A percentile compares a stretch with the other conserved stretches of the same genome.
phyloP scores from a whole-genome alignment of 2,113 vertebrate species.

The Falco punctatus region DNA sequence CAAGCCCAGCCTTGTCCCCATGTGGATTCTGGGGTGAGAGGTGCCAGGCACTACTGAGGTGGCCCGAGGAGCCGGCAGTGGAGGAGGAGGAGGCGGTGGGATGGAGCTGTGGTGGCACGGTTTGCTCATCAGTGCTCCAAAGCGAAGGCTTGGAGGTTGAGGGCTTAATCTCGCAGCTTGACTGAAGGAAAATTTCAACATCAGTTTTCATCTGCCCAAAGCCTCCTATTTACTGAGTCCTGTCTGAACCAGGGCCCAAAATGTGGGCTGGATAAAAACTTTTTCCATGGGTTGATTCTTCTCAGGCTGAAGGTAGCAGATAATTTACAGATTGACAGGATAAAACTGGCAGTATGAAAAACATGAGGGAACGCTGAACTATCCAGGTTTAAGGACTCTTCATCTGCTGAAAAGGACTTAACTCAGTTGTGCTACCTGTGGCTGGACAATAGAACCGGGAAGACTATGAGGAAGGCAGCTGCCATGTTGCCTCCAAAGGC shows the following conservation, averaged over 20 bases:
- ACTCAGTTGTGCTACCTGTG: neutral
- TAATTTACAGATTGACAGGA: neutral
- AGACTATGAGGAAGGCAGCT: neutral
- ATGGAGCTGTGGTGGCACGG: fast-evolving
- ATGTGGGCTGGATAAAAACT: neutral
- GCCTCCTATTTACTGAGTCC: neutral
- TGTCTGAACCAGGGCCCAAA: fast-evolving
- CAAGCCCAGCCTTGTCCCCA: fast-evolving
- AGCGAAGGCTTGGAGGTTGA: fast-evolving
- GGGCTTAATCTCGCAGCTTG: neutral
- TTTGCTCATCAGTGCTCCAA: fast-evolving
- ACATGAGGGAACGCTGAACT: fast-evolving
- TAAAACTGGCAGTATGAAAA: neutral
- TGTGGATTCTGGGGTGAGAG: fast-evolving
- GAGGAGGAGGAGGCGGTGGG: fast-evolving
- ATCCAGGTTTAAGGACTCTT: neutral
- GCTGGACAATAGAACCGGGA: neutral
- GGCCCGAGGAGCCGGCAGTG: neutral
- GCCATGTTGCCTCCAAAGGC: neutral
- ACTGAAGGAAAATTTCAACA: neutral
- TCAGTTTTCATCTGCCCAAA: neutral
- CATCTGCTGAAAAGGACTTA: neutral
- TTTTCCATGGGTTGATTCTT: too few relatives aligned
- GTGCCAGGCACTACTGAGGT: fast-evolving
- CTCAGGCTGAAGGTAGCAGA: neutral